These are phyloP conservation scores for Parnassius glacialis DNA, from an alignment of 2,888 invertebrate genomes.

Conservation along the genomic window DNA sequence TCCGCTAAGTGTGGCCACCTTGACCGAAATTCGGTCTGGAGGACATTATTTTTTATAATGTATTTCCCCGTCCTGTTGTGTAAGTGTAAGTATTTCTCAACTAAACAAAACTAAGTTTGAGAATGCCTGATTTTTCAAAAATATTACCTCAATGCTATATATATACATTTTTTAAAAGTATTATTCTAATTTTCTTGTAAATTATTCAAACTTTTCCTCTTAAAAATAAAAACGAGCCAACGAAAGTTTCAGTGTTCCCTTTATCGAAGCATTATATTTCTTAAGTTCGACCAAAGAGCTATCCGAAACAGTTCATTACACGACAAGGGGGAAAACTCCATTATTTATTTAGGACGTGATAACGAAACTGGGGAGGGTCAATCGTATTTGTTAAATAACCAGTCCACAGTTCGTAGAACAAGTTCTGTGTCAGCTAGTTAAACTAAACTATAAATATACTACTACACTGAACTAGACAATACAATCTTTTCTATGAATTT, in stretches of 20 bases:
- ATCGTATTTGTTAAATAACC: slow-evolving; percentile 9
- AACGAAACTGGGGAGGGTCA: slow-evolving; percentile 13
- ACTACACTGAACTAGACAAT: too few species aligned
- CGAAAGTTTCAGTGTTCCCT: slow-evolving; percentile 1
- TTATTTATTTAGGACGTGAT: slow-evolving; percentile 25
- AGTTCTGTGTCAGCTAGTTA: slow-evolving; percentile 5
- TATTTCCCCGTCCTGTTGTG: too few species aligned
- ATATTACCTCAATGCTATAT: too few species aligned
- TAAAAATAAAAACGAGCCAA: not conserved
- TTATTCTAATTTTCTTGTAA: too few species aligned
- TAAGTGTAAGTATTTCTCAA: too few species aligned
- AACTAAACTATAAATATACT: slow-evolving; percentile 6
- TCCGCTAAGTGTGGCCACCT: too few species aligned
- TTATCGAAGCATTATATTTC: not conserved
- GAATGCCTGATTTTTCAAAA: too few species aligned
- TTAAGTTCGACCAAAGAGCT: slow-evolving; percentile 13
- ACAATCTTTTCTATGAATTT: not conserved
- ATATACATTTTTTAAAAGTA: too few species aligned
- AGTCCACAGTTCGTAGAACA: slow-evolving; percentile 8
- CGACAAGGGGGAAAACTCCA: slow-evolving; percentile 14
- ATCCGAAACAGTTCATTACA: slow-evolving; percentile 19
- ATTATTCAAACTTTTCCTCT: not conserved
- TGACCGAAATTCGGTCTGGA: too few species aligned
- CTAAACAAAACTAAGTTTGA: too few species aligned
- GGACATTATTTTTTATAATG: too few species aligned